These are phyloP conservation scores for Epinephelus awoara DNA, from an alignment of 2,797 vertebrate species.

Conservation along the genomic window DNA sequence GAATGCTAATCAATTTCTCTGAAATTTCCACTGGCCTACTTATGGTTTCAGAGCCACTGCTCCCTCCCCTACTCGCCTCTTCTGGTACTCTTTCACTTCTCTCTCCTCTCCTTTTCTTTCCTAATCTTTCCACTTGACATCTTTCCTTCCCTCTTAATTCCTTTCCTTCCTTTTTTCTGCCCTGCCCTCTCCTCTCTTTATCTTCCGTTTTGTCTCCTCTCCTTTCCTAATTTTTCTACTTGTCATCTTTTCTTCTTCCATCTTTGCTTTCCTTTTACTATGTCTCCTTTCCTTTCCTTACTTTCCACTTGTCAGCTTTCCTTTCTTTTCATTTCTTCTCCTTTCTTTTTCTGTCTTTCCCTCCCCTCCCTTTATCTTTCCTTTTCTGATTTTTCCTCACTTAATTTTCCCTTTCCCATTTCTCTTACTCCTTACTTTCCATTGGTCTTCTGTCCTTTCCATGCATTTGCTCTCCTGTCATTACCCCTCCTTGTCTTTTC, in stretches of 20 bases:
- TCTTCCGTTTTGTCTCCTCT: not conserved
- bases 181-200: not conserved
- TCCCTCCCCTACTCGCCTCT: constrained; percentile 31
- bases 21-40: constrained; percentile 79
- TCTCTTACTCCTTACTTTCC: no score
- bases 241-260: not conserved
- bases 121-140: not conserved
- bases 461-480: no score
- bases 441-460: no score
- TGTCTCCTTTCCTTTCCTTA: not conserved
- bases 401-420: not conserved
- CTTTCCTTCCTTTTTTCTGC: not conserved
- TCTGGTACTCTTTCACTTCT: not conserved
- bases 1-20: constrained; percentile 84
- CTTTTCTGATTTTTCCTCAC: not conserved
- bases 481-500: no score
- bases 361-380: no score
- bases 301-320: not conserved
- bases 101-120: not conserved
- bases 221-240: not conserved
- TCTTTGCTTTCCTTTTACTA: not conserved
- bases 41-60: constrained; percentile 57
- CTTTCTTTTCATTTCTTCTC: not conserved
- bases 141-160: not conserved
- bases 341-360: not conserved